phyloP scores from a whole-genome alignment of 2,797 vertebrate species.

The Crocodylus rhombifer region DNA sequence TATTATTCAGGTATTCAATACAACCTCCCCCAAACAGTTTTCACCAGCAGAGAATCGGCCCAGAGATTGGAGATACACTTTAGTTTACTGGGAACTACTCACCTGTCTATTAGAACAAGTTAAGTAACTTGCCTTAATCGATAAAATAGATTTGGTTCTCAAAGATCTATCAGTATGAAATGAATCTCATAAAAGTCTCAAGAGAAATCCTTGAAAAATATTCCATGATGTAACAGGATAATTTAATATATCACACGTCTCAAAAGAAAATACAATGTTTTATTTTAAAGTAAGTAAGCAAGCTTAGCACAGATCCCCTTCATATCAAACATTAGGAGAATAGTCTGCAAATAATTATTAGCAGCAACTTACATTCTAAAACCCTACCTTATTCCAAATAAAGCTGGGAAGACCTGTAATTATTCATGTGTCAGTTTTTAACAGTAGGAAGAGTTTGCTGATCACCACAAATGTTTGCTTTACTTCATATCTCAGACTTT shows the following conservation, averaged over 20 bases:
- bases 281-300: neutral
- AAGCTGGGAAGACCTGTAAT: neutral
- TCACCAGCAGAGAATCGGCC: neutral
- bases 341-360: neutral
- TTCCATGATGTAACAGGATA: slow-evolving; percentile 1
- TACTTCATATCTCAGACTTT: neutral
- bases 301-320: neutral
- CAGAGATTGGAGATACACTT: neutral
- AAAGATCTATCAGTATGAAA: neutral
- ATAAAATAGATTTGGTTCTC: neutral
- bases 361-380: neutral
- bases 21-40: neutral
- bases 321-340: neutral
- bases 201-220: neutral
- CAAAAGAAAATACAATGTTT: neutral
- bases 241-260: neutral
- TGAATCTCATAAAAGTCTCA: neutral
- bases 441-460: neutral
- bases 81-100: neutral
- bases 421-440: neutral
- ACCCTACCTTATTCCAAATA: slow-evolving; percentile 46
- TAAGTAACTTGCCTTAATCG: neutral
- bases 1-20: neutral
- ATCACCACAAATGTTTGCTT: neutral
- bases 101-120: neutral